Percentiles rank a stretch among this genome's conserved stretches.
phyloP scores from a whole-genome alignment of 2,888 invertebrate species.

The Lamellibrachia satsuma region DNA sequence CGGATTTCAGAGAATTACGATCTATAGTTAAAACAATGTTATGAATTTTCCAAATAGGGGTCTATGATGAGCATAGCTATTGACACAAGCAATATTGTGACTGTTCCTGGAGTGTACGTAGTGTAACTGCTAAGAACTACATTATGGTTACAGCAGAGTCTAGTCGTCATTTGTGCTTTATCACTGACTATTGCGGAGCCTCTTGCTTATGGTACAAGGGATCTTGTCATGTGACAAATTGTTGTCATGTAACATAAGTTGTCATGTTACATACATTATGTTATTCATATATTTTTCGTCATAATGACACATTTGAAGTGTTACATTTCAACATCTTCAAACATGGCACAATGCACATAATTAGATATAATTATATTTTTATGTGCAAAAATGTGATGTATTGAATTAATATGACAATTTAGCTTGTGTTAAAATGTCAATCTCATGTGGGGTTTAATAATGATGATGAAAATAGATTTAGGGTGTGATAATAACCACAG shows the following conservation, averaged over 20 bases:
- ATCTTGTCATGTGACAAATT: too few species aligned
- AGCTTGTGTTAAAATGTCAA: not conserved
- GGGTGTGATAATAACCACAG: not conserved
- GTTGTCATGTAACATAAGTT: too few species aligned
- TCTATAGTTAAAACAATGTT: not conserved
- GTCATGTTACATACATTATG: not conserved
- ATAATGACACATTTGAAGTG: not conserved
- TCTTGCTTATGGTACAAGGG: not conserved
- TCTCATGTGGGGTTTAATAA: not conserved
- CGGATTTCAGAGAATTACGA: not conserved
- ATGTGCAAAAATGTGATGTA: not conserved
- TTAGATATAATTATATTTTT: not conserved
- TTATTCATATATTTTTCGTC: not conserved
- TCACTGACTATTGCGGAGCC: not conserved
- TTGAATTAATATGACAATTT: not conserved
- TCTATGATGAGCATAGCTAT: not conserved
- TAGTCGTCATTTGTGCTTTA: not conserved
- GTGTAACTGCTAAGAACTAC: not conserved
- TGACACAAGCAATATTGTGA: not conserved
- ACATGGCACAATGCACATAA: not conserved
- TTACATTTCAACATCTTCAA: constrained; percentile 9
- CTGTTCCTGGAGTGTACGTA: not conserved
- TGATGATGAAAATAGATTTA: not conserved
- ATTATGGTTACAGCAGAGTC: not conserved
- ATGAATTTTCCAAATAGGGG: not conserved